Conservation (phyloP, 1,140 invertebrate genomes). For the Drosophila subobscura region DNA sequence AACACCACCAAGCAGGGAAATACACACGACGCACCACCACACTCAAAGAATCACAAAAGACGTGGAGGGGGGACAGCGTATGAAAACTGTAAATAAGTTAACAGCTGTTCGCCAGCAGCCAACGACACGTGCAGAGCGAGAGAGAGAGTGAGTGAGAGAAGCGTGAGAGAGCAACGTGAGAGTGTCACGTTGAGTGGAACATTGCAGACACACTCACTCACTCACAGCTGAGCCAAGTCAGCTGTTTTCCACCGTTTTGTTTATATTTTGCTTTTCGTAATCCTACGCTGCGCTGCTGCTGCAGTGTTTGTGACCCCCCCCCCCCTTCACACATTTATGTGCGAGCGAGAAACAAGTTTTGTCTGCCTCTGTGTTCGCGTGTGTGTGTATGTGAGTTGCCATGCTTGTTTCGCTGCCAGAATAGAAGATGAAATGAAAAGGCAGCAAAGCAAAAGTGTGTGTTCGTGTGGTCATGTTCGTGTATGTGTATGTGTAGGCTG, state of each 20-base stretch:
- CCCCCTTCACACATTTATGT: constrained; percentile 66
- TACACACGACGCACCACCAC: constrained; percentile 7
- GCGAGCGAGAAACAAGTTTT: constrained; percentile 60
- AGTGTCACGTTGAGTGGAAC: constrained; percentile 66
- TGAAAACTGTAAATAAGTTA: constrained; percentile 80
- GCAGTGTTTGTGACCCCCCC: constrained; percentile 39
- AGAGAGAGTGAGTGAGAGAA: constrained; percentile 27
- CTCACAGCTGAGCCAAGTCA: constrained; percentile 70
- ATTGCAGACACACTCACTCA: constrained; percentile 17
- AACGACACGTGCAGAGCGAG: constrained; percentile 66
- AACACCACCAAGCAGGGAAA: constrained; percentile 29
- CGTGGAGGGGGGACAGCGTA: constrained; percentile 44
- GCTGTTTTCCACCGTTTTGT: constrained; percentile 76
- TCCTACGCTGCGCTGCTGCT: constrained; percentile 24
- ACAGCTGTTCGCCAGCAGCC: constrained; percentile 72
- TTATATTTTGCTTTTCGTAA: constrained; percentile 80
- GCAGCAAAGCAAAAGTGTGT: constrained; percentile 29
- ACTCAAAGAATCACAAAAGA: constrained; percentile 23
- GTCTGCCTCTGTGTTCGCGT: constrained; percentile 2
- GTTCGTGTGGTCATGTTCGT: neutral
- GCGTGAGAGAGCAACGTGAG: constrained; percentile 20
- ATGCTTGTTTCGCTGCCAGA: constrained; percentile 70
- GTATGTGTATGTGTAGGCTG: constrained; percentile 13
- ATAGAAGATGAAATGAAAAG: constrained; percentile 63
- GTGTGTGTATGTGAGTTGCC: constrained; percentile 58